A percentile compares a stretch with the other conserved stretches of the same genome.
phyloP scores from a whole-genome alignment of 2,888 invertebrate genomes.

The Bedellia somnulentella region DNA sequence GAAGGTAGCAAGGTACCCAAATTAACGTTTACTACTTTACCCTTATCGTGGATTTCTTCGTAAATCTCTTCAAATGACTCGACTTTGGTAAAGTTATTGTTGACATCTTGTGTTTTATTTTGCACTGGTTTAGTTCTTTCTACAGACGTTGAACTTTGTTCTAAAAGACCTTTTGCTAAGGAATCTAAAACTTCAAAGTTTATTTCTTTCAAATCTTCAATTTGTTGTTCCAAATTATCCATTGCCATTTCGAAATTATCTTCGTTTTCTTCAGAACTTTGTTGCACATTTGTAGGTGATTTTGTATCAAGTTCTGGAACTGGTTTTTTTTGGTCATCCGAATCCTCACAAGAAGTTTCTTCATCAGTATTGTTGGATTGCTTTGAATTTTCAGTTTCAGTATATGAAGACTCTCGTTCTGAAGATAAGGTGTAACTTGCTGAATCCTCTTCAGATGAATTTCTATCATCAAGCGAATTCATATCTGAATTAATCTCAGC shows the following conservation, averaged over 20 bases:
- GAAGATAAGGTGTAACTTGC: slow-evolving; percentile 23
- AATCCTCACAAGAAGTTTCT: slow-evolving; percentile 28
- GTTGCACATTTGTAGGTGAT: background rate
- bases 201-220: slow-evolving; percentile 34
- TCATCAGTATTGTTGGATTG: too few species aligned
- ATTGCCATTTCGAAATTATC: slow-evolving; percentile 53
- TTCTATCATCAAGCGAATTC: slow-evolving; percentile 49
- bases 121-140: slow-evolving; percentile 17
- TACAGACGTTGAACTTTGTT: slow-evolving; percentile 30
- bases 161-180: slow-evolving; percentile 43
- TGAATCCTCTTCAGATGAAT: slow-evolving; percentile 38
- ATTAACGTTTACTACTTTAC: slow-evolving; percentile 4
- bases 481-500: slow-evolving; percentile 65
- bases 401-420: slow-evolving; percentile 51
- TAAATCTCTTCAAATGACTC: slow-evolving; percentile 51
- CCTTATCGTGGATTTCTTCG: slow-evolving; percentile 24
- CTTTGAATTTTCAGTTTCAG: slow-evolving; percentile 36
- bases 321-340: slow-evolving; percentile 33
- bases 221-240: slow-evolving; percentile 41
- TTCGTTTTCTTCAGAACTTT: slow-evolving; percentile 48
- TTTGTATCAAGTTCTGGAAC: slow-evolving; percentile 15
- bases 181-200: slow-evolving; percentile 46
- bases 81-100: slow-evolving; percentile 34
- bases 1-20: background rate
- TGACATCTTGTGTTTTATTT: slow-evolving; percentile 22